phyloP scores from a whole-genome alignment of 2,888 invertebrate genomes.

The Drosophila anomelani region DNA sequence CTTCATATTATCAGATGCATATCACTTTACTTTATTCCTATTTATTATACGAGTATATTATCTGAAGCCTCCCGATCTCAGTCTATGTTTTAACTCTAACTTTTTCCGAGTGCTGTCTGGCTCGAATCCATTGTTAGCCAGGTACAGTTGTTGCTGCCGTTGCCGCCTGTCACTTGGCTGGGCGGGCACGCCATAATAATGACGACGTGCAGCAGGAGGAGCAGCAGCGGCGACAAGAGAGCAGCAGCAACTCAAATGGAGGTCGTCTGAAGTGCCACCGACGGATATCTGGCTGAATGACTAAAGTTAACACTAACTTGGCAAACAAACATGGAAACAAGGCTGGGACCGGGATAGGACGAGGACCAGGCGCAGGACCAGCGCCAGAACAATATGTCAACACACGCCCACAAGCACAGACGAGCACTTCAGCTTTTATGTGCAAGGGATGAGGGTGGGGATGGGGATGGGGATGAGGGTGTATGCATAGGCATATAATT shows the following conservation, averaged over 20 bases:
- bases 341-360: slow-evolving; percentile 5
- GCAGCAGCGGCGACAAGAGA: slow-evolving; percentile 18
- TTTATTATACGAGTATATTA: background rate
- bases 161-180: slow-evolving; percentile 56
- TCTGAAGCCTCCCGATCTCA: no score
- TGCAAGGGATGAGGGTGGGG: slow-evolving; percentile 15
- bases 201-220: slow-evolving; percentile 63
- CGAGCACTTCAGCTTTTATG: slow-evolving; percentile 47
- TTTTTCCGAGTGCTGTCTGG: slow-evolving; percentile 32
- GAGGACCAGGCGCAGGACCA: slow-evolving; percentile 18
- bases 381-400: slow-evolving; percentile 74
- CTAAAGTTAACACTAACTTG: slow-evolving; percentile 81
- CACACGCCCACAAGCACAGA: slow-evolving; percentile 49
- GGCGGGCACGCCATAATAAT: slow-evolving; percentile 78
- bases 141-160: slow-evolving; percentile 63
- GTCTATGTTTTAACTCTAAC: background rate
- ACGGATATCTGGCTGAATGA: slow-evolving; percentile 80
- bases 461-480: slow-evolving; percentile 16
- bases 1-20: no score
- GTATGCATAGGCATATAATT: slow-evolving; percentile 77
- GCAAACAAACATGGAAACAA: slow-evolving; percentile 80
- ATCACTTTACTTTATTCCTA: background rate
- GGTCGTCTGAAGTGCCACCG: slow-evolving; percentile 75
- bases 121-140: slow-evolving; percentile 64
- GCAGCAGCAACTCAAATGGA: slow-evolving; percentile 43